Conservation (phyloP, 2,888 invertebrate species). For the Muscina levida region DNA sequence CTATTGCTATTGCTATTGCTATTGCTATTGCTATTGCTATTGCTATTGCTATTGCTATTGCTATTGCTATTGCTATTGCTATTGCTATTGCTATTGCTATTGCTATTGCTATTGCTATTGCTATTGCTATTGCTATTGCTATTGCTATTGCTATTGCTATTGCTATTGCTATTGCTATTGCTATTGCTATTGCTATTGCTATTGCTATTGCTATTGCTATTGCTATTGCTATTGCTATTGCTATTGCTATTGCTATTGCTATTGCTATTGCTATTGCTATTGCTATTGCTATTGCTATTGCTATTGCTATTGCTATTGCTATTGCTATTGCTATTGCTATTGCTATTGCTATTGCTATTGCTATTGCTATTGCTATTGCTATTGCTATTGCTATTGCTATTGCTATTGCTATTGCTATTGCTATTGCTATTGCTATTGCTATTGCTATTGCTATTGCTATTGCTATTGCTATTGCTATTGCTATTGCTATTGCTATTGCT, state of each 20-base stretch:
- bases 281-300: slow-evolving; percentile 16
- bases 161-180: no score
- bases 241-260: not conserved
- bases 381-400: slow-evolving; percentile 16
- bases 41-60: no score
- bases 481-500: slow-evolving; percentile 16
- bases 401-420: slow-evolving; percentile 16
- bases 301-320: slow-evolving; percentile 16
- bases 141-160: no score
- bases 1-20: slow-evolving; percentile 14
- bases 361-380: slow-evolving; percentile 16
- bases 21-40: not conserved
- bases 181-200: no score
- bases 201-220: no score
- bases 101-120: no score
- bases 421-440: slow-evolving; percentile 16
- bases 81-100: no score
- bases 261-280: slow-evolving; percentile 14
- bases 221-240: not conserved
- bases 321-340: slow-evolving; percentile 11
- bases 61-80: no score
- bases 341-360: slow-evolving; percentile 13
- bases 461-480: slow-evolving; percentile 18
- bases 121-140: no score
- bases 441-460: slow-evolving; percentile 18